Base-by-base conservation (phyloP, 2,888 invertebrate species). In the Torymus texanus region DNA sequence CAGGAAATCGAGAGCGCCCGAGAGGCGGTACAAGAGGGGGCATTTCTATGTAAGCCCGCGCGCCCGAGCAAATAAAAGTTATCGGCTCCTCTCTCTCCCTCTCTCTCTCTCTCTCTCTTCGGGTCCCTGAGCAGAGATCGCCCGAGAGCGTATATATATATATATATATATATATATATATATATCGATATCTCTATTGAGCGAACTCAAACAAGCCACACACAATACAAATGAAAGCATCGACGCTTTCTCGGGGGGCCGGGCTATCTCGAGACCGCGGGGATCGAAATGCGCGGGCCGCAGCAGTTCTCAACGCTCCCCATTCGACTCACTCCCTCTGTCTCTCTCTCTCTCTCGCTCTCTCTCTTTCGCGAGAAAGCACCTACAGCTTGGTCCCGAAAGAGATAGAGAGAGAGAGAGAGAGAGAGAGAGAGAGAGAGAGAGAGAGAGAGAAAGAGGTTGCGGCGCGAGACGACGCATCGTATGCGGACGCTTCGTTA, bases 401-500 rank as follows among this genome's bases (percentile, higher is more conserved):
- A 41, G 41, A 41, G 41, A 41, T 41, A 53, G 59, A 66, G 71
- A 65, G 71, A 14, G 63, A 4, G 61, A 68, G 50, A 73, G n/a
- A 16, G 53, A 50, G 50, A 14, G 2, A n/a, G 61, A 53, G 56
- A n/a, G 50, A 24, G 21, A 24, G 41, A 41, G 61, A 68, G 50
- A 73, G n/a, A 16, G 53, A 50, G 50, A 14, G 2, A n/a, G 61
- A 53, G 56, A n/a, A 21, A 24, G 21, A 24, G 41, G 18, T n/a
- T n/a, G n/a, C 51, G 13, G 67, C 13, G 4, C 62, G 65, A 51
- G 56, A 21, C 11, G 70, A 24, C 59, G 58, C 18, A 13, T 50
- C n/a, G 66, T 41, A 8, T 8, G 41, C 41, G 41, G 41, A 41
- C 71, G 72, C 80, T 84, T 84, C 81, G 81, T 88, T 88, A 89